Percentiles rank a stretch among this genome's conserved stretches.
Evolutionary conservation across 2,888 invertebrate species (phyloP).

Genomic region (Ichneumoninae sp.): DNA sequence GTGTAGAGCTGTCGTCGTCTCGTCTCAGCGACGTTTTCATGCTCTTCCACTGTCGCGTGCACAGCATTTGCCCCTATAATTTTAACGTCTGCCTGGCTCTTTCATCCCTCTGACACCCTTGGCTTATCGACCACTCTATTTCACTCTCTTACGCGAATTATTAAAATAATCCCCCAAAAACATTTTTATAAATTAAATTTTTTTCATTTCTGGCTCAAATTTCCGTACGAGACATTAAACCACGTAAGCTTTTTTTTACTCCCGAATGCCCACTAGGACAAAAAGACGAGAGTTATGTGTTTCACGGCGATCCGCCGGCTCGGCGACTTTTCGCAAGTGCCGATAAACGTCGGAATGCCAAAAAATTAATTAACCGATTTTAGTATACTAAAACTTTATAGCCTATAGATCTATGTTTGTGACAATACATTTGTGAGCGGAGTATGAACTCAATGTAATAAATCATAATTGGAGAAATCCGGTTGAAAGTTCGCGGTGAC

Average conservation of each 20-base stretch:
- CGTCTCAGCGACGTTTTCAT: conserved; percentile 49
- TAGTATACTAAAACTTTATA: too few relatives aligned
- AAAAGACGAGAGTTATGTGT: too few relatives aligned
- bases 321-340: too few relatives aligned
- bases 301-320: too few relatives aligned
- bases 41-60: conserved; percentile 57
- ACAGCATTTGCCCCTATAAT: conserved; percentile 54
- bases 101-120: not conserved
- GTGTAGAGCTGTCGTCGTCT: conserved; percentile 56
- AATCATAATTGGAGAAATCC: too few relatives aligned
- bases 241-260: not conserved
- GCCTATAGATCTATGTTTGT: too few relatives aligned
- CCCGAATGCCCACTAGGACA: too few relatives aligned
- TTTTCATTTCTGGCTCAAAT: not conserved
- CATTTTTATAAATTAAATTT: not conserved
- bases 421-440: too few relatives aligned
- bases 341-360: too few relatives aligned
- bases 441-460: too few relatives aligned
- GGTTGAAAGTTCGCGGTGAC: too few relatives aligned
- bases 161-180: not conserved
- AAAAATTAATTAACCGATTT: too few relatives aligned
- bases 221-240: not conserved
- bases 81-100: conserved; percentile 46
- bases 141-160: conserved; percentile 6
- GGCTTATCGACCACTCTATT: conserved; percentile 19